These are phyloP conservation scores for Thalassarche chlororhynchos DNA, from an alignment of 2,113 vertebrate genomes.

Conservation along the genomic window DNA sequence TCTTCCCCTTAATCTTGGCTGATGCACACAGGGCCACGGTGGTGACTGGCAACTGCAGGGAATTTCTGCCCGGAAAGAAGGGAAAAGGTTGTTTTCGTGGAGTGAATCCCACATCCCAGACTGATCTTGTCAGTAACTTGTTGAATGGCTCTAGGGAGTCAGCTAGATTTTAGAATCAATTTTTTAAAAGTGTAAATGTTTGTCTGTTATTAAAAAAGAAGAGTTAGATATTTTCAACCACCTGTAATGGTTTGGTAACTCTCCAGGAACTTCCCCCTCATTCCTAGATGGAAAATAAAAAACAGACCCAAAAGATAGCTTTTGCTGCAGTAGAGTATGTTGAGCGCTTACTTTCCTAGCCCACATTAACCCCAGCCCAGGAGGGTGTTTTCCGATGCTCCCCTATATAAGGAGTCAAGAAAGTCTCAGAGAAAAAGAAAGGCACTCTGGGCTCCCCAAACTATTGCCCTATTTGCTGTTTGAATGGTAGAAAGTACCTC, in stretches of 20 bases:
- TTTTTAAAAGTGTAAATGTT: not conserved
- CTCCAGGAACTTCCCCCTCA: constrained; percentile 6
- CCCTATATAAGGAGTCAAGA: not conserved
- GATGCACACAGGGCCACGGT: accelerated
- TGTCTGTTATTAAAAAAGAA: constrained; percentile 4
- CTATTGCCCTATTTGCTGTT: not conserved
- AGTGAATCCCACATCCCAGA: not conserved
- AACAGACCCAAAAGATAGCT: not conserved
- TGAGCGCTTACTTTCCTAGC: not conserved
- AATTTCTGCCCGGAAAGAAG: not conserved
- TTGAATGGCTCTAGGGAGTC: not conserved
- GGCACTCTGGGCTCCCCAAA: not conserved
- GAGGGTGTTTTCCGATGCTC: not conserved
- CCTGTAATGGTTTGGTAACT: constrained; percentile 32
- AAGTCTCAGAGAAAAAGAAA: not conserved
- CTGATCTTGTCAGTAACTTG: not conserved
- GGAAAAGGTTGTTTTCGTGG: not conserved
- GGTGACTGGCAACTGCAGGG: not conserved
- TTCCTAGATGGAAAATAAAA: not conserved
- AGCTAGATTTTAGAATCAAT: not conserved
- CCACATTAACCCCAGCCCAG: not conserved
- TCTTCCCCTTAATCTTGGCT: not conserved
- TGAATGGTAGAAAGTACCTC: not conserved
- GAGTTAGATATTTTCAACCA: constrained; percentile 41
- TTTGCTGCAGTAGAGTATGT: not conserved